Evolutionary conservation across 2,888 invertebrate genomes (phyloP).

Genomic region (Atethmia centrago): DNA sequence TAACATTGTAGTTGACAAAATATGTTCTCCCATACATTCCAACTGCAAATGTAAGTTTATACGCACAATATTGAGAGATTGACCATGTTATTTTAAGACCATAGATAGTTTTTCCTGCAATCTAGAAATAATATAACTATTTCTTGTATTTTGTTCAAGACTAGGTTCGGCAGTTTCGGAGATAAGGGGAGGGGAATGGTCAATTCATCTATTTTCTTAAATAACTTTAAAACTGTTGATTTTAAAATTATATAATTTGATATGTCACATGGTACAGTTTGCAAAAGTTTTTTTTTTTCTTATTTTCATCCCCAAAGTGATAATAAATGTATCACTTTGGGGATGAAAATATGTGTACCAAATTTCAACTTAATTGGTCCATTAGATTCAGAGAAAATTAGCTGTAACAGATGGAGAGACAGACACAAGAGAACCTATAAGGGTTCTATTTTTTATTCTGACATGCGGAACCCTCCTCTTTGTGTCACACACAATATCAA

Average conservation of each 20-base stretch:
- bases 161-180: no score
- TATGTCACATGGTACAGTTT: neutral
- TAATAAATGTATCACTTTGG: no score
- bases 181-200: no score
- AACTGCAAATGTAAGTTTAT: no score
- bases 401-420: neutral
- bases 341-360: neutral
- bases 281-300: neutral
- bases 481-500: neutral
- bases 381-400: neutral
- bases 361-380: neutral
- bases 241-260: neutral
- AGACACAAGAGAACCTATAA: neutral
- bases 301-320: no score
- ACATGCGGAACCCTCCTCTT: neutral
- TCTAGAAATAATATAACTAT: neutral
- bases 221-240: neutral
- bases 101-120: neutral
- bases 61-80: neutral
- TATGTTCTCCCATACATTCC: no score
- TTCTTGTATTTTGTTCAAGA: neutral
- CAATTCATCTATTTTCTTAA: no score
- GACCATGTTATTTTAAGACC: neutral
- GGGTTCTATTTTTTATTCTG: neutral
- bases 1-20: neutral